Conservation (phyloP, 2,888 invertebrate genomes). For the Dynastes maya region DNA sequence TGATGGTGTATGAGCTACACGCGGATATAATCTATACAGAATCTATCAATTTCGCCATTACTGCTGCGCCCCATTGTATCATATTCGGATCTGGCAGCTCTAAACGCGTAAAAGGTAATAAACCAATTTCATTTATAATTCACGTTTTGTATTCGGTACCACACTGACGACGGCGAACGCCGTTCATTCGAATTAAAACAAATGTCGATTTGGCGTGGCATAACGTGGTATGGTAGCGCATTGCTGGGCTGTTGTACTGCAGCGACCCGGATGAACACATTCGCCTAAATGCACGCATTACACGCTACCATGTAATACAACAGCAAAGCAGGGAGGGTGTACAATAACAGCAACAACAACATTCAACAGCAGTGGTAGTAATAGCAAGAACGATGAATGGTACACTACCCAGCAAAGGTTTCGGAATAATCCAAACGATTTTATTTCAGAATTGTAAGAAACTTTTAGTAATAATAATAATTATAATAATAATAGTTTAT, state of each 20-base stretch:
- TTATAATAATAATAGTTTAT: too few relatives aligned
- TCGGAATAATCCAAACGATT: not conserved
- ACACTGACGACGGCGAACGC: conserved; percentile 7
- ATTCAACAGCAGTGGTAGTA: not conserved
- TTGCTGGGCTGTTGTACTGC: not conserved
- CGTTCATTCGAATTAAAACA: conserved; percentile 44
- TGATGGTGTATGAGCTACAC: conserved; percentile 19
- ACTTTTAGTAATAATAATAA: too few relatives aligned
- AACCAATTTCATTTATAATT: conserved; percentile 46
- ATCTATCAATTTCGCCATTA: conserved; percentile 38
- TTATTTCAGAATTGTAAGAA: too few relatives aligned
- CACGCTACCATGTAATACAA: not conserved
- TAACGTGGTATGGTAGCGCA: not conserved
- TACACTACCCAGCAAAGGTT: not conserved
- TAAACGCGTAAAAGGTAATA: conserved; percentile 42
- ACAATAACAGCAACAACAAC: conserved; percentile 8
- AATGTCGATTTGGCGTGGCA: conserved; percentile 18
- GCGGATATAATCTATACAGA: conserved; percentile 17
- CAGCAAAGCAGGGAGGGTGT: not conserved
- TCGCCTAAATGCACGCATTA: conserved; percentile 26
- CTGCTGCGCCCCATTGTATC: conserved; percentile 28
- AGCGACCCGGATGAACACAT: conserved; percentile 8
- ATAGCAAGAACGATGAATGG: not conserved
- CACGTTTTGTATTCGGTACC: conserved; percentile 33
- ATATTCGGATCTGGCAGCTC: conserved; percentile 16